phyloP scores from a whole-genome alignment of 1,140 invertebrate species.

The Orchestia grillus region DNA sequence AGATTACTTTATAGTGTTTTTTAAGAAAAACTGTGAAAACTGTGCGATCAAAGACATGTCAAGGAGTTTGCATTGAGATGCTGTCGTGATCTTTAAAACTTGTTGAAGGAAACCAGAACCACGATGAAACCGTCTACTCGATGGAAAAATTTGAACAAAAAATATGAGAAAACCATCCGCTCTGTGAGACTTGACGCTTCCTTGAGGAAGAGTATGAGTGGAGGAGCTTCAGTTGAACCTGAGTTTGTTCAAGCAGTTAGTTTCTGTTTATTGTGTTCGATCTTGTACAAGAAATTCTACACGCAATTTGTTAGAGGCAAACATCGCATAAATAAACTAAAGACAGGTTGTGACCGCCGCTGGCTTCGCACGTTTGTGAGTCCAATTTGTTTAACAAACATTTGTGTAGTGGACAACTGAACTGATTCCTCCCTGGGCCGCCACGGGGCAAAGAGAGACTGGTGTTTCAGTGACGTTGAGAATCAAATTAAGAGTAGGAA shows the following conservation, averaged over 20 bases:
- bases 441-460: background rate
- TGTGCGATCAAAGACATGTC: background rate
- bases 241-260: background rate
- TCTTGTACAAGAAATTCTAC: background rate
- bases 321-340: background rate
- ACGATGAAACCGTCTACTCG: background rate
- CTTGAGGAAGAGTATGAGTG: background rate
- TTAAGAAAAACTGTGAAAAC: background rate
- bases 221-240: background rate
- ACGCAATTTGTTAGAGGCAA: too few species aligned
- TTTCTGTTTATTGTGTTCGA: background rate
- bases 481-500: too few species aligned
- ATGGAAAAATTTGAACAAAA: too few species aligned
- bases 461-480: background rate
- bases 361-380: background rate
- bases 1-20: background rate
- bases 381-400: background rate
- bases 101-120: background rate
- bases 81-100: background rate
- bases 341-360: background rate
- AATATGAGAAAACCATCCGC: too few species aligned
- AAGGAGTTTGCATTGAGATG: background rate
- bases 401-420: background rate
- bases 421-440: background rate
- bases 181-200: background rate